Conservation (phyloP, 2,888 invertebrate genomes). For the Phyllotreta striolata region DNA sequence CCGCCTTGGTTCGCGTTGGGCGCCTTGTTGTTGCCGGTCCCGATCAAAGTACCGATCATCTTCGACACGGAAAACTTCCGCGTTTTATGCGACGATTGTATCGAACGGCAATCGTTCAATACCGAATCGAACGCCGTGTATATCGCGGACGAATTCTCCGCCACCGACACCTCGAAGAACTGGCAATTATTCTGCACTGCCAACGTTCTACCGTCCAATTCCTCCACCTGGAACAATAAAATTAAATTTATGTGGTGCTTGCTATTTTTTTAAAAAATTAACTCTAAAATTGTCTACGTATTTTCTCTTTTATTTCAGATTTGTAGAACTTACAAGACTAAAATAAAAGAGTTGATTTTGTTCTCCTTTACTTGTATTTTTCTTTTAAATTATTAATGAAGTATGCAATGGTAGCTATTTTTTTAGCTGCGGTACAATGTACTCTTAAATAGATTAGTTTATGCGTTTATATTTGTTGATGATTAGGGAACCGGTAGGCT, state of each 20-base stretch:
- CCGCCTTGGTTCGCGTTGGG: conserved; percentile 63
- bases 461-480: neutral
- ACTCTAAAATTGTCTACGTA: too few relatives aligned
- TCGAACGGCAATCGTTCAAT: conserved; percentile 70
- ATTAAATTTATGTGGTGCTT: neutral
- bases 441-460: neutral
- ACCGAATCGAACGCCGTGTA: conserved; percentile 77
- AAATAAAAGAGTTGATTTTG: too few relatives aligned
- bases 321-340: too few relatives aligned
- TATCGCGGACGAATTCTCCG: conserved; percentile 78
- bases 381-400: too few relatives aligned
- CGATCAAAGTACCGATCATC: conserved; percentile 80
- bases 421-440: too few relatives aligned
- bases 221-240: conserved; percentile 69
- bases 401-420: too few relatives aligned
- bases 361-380: too few relatives aligned
- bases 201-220: conserved; percentile 73
- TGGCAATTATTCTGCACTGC: conserved; percentile 74
- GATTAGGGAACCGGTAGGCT: conserved; percentile 1
- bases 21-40: conserved; percentile 59
- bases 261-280: too few relatives aligned
- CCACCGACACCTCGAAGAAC: conserved; percentile 83
- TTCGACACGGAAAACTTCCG: conserved; percentile 81
- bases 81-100: conserved; percentile 63
- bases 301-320: too few relatives aligned